Conservation (phyloP, 2,888 invertebrate species). For the Leptinotarsa peninsularis region DNA sequence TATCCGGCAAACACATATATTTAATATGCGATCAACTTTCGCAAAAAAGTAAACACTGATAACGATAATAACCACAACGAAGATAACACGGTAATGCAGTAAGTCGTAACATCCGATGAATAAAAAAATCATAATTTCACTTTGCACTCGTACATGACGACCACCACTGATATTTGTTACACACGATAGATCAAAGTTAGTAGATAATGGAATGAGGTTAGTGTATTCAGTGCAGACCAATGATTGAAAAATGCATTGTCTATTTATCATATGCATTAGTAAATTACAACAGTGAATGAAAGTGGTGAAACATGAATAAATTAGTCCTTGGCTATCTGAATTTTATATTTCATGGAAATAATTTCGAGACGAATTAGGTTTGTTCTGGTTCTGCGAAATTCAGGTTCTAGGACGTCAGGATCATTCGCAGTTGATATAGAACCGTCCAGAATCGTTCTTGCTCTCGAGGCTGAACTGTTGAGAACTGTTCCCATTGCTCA, state of each 20-base stretch:
- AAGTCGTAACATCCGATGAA: constrained; percentile 20
- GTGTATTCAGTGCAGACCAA: constrained; percentile 5
- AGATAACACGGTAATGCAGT: constrained; percentile 15
- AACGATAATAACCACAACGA: constrained; percentile 16
- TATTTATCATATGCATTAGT: background rate
- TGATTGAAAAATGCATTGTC: background rate
- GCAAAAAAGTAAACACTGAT: constrained; percentile 23
- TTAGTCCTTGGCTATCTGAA: too few relatives aligned
- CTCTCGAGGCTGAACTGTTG: too few relatives aligned
- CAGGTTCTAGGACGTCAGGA: too few relatives aligned
- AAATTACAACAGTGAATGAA: background rate
- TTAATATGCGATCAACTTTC: background rate
- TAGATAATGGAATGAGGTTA: constrained; percentile 14
- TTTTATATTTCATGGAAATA: too few relatives aligned
- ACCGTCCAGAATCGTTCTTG: too few relatives aligned
- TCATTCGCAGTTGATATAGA: too few relatives aligned
- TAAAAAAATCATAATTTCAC: constrained; percentile 12
- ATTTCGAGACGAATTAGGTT: too few relatives aligned
- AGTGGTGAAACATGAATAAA: background rate
- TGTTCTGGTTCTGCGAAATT: too few relatives aligned
- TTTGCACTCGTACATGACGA: constrained; percentile 10
- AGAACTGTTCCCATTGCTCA: too few relatives aligned
- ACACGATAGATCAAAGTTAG: constrained; percentile 13
- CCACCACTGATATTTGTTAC: constrained; percentile 2
- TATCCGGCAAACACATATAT: constrained; percentile 10